Evolutionary conservation across 2,797 vertebrate genomes (phyloP).

Genomic region (Leptatherina wallacei): DNA sequence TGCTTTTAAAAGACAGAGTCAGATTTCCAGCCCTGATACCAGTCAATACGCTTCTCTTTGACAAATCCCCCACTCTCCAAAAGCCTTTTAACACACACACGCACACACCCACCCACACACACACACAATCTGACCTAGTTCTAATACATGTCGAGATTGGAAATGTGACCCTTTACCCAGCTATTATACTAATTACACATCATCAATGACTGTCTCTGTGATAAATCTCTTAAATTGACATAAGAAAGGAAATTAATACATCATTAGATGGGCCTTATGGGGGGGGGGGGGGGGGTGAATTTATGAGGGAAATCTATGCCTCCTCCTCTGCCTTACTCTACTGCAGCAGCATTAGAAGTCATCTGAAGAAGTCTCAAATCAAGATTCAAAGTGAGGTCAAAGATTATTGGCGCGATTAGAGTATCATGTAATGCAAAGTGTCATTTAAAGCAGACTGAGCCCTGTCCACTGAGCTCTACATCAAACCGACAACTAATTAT

Average conservation of each 20-base stretch:
- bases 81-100: conserved; percentile 55
- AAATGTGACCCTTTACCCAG: conserved; percentile 72
- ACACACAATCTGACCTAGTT: conserved; percentile 70
- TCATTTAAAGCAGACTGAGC: conserved; percentile 49
- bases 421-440: conserved; percentile 53
- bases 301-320: conserved; percentile 22
- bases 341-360: conserved; percentile 27
- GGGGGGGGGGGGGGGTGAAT: conserved; percentile 13
- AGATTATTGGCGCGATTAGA: conserved; percentile 48
- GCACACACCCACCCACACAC: neutral
- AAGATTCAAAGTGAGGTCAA: conserved; percentile 39
- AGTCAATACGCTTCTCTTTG: conserved; percentile 62
- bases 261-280: conserved; percentile 38
- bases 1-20: conserved; percentile 63
- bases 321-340: conserved; percentile 20
- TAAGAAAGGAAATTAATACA: conserved; percentile 65
- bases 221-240: conserved; percentile 66
- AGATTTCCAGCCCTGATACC: conserved; percentile 67
- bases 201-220: conserved; percentile 42
- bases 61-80: conserved; percentile 49
- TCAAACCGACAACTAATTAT: conserved; percentile 43
- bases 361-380: conserved; percentile 43
- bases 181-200: conserved; percentile 80
- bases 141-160: conserved; percentile 47
- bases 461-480: conserved; percentile 15